Evolutionary conservation across 2,113 vertebrate genomes (phyloP).

Genomic region (Pachycephala philippinensis): DNA sequence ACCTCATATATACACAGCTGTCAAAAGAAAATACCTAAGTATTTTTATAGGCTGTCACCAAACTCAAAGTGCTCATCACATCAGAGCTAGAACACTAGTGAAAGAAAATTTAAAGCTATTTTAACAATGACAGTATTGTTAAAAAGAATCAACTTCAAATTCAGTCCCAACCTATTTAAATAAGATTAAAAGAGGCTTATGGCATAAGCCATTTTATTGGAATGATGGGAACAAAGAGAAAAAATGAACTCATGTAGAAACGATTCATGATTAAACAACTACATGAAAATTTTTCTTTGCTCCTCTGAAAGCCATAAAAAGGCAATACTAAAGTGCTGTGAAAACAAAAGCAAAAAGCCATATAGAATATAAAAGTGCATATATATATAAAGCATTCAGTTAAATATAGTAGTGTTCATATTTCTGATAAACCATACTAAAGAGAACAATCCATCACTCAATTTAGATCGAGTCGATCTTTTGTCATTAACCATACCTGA

Average conservation of each 20-base stretch:
- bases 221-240: not conserved
- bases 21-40: not conserved
- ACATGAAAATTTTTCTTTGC: not conserved
- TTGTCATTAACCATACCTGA: slow-evolving; percentile 77
- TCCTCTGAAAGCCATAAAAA: not conserved
- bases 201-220: not conserved
- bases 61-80: not conserved
- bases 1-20: not conserved
- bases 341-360: not conserved
- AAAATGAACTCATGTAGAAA: not conserved
- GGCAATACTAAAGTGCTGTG: not conserved
- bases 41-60: not conserved
- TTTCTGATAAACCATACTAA: not conserved
- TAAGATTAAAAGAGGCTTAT: not conserved
- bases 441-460: not conserved
- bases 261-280: not conserved
- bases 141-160: not conserved
- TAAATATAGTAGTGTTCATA: not conserved
- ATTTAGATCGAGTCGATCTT: not conserved
- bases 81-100: not conserved
- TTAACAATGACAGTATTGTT: not conserved
- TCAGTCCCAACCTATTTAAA: not conserved
- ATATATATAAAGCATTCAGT: not conserved
- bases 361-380: not conserved
- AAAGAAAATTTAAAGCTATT: not conserved